Evolutionary conservation across 2,113 vertebrate species (phyloP), one percentile per base, ranked within the genome.

Genomic region (Gadus chalcogrammus): DNA sequence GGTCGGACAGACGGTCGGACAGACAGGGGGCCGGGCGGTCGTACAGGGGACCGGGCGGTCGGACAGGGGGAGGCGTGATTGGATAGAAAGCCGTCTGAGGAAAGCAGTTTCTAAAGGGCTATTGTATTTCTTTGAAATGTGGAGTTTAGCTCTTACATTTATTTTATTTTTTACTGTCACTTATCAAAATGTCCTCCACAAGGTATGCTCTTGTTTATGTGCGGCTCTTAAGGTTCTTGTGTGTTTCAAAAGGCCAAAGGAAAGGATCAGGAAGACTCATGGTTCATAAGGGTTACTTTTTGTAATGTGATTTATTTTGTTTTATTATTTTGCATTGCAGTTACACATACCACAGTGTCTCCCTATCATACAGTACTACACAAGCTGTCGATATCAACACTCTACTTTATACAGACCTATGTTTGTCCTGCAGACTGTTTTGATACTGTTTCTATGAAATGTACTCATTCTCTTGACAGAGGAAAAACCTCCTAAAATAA

Each of bases 361-460:
- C 76, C 77, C 74, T 77, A 79, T 81, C 74, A 67, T 79, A 84
- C 79, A 75, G 71, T 84, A 79, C 69, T 78, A 77, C 53, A 77
- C 79, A 86, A 77, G 77, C 69, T 74, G 62, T 68, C 71, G 67
- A 84, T 84, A 83, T 89, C 85, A 64, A 71, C 89, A 88, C 82
- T 13, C 42, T 48, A 48, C 42, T 48, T 48, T 12, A 48, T 48
- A 48, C 42, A 48, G 42, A 48, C 42, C 42, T 9, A 48, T 88
- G 90, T 91, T 91, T 92, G 89, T 91, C 88, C 86, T 91, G 87
- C 90, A 92, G 90, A 92, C 88, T 90, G 77, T 90, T 88, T 80
- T 88, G 82, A 90, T 90, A 91, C 89, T 90, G 91, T 92, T 93
- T 92, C 91, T 92, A 90, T 92, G 92, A 93, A 93, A 93, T 93